Evolutionary conservation across 1,140 invertebrate genomes (phyloP).

Genomic region (Dinothrombium tinctorium): DNA sequence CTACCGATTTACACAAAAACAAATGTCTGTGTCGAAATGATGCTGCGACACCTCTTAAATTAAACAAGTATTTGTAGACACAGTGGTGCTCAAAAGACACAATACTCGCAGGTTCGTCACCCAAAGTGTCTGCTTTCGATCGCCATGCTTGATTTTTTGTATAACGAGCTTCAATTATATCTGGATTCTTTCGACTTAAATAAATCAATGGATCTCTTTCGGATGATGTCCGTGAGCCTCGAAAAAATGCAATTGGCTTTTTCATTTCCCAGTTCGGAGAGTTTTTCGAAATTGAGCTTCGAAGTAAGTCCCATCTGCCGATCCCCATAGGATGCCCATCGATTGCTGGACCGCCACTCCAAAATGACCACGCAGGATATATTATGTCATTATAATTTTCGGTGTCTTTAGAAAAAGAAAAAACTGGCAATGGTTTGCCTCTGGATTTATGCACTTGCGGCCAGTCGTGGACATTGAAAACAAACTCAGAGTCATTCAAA

Average conservation of each 20-base stretch:
- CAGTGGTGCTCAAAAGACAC: constrained; percentile 77
- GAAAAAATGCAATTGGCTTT: constrained; percentile 51
- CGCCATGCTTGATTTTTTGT: constrained; percentile 98
- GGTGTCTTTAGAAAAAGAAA: constrained; percentile 87
- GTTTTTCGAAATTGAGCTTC: constrained; percentile 37
- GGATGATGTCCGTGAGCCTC: constrained; percentile 69
- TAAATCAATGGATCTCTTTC: constrained; percentile 73
- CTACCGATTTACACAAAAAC: constrained; percentile 75
- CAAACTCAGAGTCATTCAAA: constrained; percentile 57
- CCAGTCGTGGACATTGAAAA: constrained; percentile 76
- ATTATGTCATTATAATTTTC: constrained; percentile 65
- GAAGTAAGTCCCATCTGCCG: constrained; percentile 67
- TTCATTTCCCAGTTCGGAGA: constrained; percentile 46
- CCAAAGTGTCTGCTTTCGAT: constrained; percentile 62
- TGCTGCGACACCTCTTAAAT: constrained; percentile 84
- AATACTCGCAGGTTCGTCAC: constrained; percentile 52
- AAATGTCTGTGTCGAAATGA: constrained; percentile 92
- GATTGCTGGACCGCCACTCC: constrained; percentile 89
- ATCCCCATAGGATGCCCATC: constrained; percentile 71
- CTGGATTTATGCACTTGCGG: constrained; percentile 50
- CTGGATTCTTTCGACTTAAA: constrained; percentile 44
- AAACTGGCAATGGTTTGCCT: constrained; percentile 37
- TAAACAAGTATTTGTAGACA: constrained; percentile 57
- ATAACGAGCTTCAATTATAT: constrained; percentile 71
- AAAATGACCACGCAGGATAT: constrained; percentile 93